Conservation (phyloP, 2,888 invertebrate species). For the Hirtodrosophila histrioides region DNA sequence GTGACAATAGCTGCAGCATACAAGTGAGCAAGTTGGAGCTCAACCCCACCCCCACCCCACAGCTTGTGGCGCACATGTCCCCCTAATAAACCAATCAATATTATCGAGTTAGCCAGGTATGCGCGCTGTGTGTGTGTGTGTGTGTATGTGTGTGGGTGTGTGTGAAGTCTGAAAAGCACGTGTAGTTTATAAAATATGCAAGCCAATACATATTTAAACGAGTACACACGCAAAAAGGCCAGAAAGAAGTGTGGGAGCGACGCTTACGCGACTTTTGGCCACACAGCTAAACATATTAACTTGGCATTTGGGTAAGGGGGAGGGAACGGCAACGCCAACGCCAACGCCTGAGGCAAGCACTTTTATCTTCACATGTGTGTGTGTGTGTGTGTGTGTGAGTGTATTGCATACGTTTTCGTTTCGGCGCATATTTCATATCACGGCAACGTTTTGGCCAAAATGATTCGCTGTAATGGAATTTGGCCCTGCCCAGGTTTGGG, state of each 20-base stretch:
- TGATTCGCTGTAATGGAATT: slow-evolving; percentile 27
- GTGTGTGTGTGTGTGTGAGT: no score
- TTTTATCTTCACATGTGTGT: slow-evolving; percentile 33
- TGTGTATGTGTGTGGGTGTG: slow-evolving; percentile 18
- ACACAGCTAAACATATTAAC: slow-evolving; percentile 12
- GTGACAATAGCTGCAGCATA: slow-evolving; percentile 2
- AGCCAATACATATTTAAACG: slow-evolving; percentile 67
- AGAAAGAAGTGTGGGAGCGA: neutral
- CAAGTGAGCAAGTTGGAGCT: slow-evolving; percentile 1
- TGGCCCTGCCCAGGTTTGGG: slow-evolving; percentile 18
- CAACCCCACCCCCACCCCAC: no score
- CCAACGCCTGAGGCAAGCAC: slow-evolving; percentile 32
- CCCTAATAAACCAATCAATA: slow-evolving; percentile 57
- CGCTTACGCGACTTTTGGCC: slow-evolving; percentile 10
- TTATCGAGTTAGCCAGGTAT: slow-evolving; percentile 53
- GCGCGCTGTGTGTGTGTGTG: neutral
- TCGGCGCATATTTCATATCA: slow-evolving; percentile 36
- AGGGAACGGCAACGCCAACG: neutral
- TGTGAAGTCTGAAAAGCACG: slow-evolving; percentile 49
- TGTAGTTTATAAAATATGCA: slow-evolving; percentile 55
- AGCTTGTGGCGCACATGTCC: slow-evolving; percentile 33
- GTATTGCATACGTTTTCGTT: slow-evolving; percentile 28
- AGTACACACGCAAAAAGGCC: slow-evolving; percentile 17
- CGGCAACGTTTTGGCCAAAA: slow-evolving; percentile 18
- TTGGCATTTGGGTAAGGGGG: neutral